Conservation (phyloP, 2,888 invertebrate genomes). For the Chloroclystis v-ata region DNA sequence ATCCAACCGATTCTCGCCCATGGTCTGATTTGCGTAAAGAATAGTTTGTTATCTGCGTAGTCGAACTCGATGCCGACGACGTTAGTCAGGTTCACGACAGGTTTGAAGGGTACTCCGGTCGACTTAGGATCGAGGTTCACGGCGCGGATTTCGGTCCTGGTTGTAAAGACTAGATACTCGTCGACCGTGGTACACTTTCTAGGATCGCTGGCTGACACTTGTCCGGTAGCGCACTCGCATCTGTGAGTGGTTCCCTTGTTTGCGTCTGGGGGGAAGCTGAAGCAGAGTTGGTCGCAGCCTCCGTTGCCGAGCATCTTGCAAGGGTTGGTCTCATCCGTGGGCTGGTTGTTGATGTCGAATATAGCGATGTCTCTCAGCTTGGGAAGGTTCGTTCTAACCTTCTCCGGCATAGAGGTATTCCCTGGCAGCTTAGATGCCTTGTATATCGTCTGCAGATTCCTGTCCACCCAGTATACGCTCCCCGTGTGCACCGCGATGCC, state of each 20-base stretch:
- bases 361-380: constrained; percentile 94
- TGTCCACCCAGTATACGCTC: constrained; percentile 96
- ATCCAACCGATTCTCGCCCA: constrained; percentile 93
- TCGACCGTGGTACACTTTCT: constrained; percentile 89
- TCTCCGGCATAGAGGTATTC: constrained; percentile 82
- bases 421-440: constrained; percentile 87
- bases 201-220: constrained; percentile 79
- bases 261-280: constrained; percentile 88
- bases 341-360: constrained; percentile 93
- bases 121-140: constrained; percentile 91
- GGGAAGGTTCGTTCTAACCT: constrained; percentile 88
- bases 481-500: constrained; percentile 91
- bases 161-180: constrained; percentile 95
- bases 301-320: constrained; percentile 87
- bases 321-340: constrained; percentile 88
- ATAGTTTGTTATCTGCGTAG: constrained; percentile 89
- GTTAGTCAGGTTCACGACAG: constrained; percentile 91
- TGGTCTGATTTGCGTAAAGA: constrained; percentile 96
- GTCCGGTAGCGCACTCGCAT: constrained; percentile 96
- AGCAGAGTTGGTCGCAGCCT: constrained; percentile 96
- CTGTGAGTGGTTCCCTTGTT: constrained; percentile 77
- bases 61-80: constrained; percentile 98
- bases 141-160: constrained; percentile 94
- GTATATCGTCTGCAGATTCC: constrained; percentile 90
- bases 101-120: constrained; percentile 89